Evolutionary conservation across 2,113 vertebrate genomes (phyloP), one percentile per base, ranked within the genome.

Genomic region (Glaucomys volans): DNA sequence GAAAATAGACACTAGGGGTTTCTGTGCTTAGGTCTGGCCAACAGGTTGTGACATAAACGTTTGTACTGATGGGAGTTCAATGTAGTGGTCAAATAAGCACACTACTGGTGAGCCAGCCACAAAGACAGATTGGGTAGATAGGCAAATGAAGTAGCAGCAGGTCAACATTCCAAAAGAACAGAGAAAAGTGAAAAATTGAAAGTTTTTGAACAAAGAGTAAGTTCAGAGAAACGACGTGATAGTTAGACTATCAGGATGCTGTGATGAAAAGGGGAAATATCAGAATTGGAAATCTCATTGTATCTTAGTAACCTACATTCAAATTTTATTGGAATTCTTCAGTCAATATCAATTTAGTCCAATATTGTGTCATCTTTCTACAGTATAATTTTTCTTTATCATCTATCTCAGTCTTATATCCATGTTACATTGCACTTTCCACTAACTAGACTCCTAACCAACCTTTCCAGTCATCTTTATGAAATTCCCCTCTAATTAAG

Each of bases 361-460:
- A 44, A 67, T 44, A 92, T 44, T 86, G n/a, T 91, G 2, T 44
- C 54, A 75, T 85, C 18, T 83, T 87, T 87, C 50, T 77, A 47
- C 22, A 54, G 4, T 64, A 50, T 66, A 59, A 76, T 82, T 95
- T 91, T 96, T 82, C 57, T 82, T 87, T 81, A 40, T 84, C 7
- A 79, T 82, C 76, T 40, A 42, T 67, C 54, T 92, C 62, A 42
- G 74, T 7, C 17, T 82, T 37, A 66, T 28, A 71, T 3, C 66
- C 40, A 69, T 64, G 18, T 84, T 77, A 5, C 30, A 69, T 59
- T 59, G 35, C n/a, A 59, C 64, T 93, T 95, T 88, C 50, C 35
- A 59, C 69, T 69, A 91, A 32, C 18, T 44, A 81, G 77, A 81
- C 71, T 93, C 54, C n/a, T 93, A 87, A 88, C 8, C 24, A 79